Percentiles rank a stretch among this genome's conserved stretches.
Evolutionary conservation across 2,888 invertebrate genomes (phyloP).

Genomic region (Polydrusus pterygomalis): DNA sequence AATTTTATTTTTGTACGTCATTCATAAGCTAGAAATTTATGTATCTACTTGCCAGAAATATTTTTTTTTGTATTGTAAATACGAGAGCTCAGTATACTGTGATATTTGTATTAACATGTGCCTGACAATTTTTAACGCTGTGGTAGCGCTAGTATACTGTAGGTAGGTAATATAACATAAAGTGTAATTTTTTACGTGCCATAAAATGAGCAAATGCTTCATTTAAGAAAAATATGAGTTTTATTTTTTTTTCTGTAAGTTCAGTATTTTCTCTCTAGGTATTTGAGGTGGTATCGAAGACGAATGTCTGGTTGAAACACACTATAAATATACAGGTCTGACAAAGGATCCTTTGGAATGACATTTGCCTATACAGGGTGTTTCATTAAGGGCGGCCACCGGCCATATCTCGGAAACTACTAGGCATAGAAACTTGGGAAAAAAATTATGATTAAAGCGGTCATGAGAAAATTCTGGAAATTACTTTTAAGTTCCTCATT

Average conservation of each 20-base stretch:
- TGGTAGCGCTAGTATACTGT: conserved; percentile 57
- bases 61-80: conserved; percentile 25
- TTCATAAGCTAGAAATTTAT: not conserved
- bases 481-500: too few species aligned
- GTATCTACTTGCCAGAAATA: conserved; percentile 17
- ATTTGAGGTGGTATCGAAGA: not conserved
- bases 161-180: conserved; percentile 48
- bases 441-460: too few species aligned
- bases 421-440: too few species aligned
- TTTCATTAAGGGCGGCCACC: too few species aligned
- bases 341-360: too few species aligned
- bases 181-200: conserved; percentile 55
- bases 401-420: too few species aligned
- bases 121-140: conserved; percentile 59
- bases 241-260: not conserved
- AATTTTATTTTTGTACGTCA: conserved; percentile 24
- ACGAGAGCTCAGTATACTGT: conserved; percentile 65
- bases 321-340: too few species aligned
- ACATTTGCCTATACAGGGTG: too few species aligned
- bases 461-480: too few species aligned
- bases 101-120: conserved; percentile 64
- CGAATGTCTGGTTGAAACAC: too few species aligned
- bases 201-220: conserved; percentile 37
- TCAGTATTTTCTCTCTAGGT: not conserved
- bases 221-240: not conserved